Percentiles rank a stretch among this genome's conserved stretches.
Evolutionary conservation across 2,113 vertebrate species (phyloP).

Genomic region (Callithrix jacchus): DNA sequence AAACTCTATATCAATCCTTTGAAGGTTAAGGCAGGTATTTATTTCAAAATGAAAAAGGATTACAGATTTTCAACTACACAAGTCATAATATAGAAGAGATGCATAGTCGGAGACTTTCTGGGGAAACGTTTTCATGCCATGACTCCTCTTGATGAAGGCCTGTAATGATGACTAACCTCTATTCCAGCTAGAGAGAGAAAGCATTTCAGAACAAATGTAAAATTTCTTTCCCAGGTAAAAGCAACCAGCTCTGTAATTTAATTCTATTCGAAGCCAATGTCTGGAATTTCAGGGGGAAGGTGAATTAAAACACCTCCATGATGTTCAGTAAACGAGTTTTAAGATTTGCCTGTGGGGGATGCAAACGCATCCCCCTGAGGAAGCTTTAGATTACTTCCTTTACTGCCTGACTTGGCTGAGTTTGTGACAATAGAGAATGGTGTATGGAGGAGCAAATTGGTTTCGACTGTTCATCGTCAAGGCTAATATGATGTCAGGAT

Average conservation of each 20-base stretch:
- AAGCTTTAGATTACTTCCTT: conserved; percentile 21
- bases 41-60: conserved; percentile 77
- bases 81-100: background rate
- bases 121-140: conserved; percentile 42
- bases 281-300: conserved; percentile 49
- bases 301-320: background rate
- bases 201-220: conserved; percentile 41
- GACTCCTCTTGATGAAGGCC: conserved; percentile 61
- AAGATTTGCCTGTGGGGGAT: background rate
- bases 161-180: conserved; percentile 69
- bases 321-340: conserved; percentile 48
- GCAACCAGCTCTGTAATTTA: conserved; percentile 8
- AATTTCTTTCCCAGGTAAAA: conserved; percentile 4
- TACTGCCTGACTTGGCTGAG: background rate
- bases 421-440: background rate
- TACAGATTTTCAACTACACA: conserved; percentile 47
- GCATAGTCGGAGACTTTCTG: background rate
- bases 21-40: conserved; percentile 64
- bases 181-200: conserved; percentile 34
- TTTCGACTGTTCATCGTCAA: background rate
- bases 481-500: background rate
- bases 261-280: conserved; percentile 28
- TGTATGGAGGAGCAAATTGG: background rate
- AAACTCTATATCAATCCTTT: conserved; percentile 58
- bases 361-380: background rate